A percentile compares a stretch with the other conserved stretches of the same genome.
phyloP scores from a whole-genome alignment of 2,797 vertebrate genomes.

The Anguilla obscura region DNA sequence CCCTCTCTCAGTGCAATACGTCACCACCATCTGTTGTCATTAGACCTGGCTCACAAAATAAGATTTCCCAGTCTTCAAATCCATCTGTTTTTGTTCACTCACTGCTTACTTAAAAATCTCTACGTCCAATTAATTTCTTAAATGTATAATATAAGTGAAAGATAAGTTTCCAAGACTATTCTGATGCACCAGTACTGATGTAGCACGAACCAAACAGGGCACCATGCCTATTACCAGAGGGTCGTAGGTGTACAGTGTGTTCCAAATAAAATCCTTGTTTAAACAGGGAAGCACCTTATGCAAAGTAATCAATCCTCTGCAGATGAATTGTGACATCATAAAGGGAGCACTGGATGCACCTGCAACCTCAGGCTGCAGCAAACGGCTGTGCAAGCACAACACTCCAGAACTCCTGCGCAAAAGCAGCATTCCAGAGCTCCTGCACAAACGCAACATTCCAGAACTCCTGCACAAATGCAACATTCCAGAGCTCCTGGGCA shows the following conservation, averaged over 20 bases:
- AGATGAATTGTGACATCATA: neutral
- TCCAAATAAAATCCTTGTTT: neutral
- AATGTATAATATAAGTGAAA: neutral
- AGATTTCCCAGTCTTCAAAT: constrained; percentile 25
- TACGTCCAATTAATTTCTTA: neutral
- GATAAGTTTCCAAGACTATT: neutral
- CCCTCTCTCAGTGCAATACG: neutral
- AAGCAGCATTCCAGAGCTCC: too few species aligned
- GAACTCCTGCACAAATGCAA: too few species aligned
- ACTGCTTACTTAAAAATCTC: neutral
- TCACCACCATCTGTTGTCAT: constrained; percentile 39
- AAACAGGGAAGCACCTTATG: neutral
- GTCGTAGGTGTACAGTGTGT: neutral
- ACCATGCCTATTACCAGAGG: neutral
- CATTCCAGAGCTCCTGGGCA: too few species aligned
- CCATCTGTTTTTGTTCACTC: neutral
- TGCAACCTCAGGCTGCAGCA: neutral
- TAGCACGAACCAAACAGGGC: neutral
- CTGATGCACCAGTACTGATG: neutral
- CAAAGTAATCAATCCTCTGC: neutral
- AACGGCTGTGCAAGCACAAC: neutral
- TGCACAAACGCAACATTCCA: too few species aligned
- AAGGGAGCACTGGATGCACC: neutral
- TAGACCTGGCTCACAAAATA: constrained; percentile 17
- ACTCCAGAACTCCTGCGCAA: neutral